Evolutionary conservation across 2,888 invertebrate species (phyloP).

Genomic region (Andrena flavipes): DNA sequence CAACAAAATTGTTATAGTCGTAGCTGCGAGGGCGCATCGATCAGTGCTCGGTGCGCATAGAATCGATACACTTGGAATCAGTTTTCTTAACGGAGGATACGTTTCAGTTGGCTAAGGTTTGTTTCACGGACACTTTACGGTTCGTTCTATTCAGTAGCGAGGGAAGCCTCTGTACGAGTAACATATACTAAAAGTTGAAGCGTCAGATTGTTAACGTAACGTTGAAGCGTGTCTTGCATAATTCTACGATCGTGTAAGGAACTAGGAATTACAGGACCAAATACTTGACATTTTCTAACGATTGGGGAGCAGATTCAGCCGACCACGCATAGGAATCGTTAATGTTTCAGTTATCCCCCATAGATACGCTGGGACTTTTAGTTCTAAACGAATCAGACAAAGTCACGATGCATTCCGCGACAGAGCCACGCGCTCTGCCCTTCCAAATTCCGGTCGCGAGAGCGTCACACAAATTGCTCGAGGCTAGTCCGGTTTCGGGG

Average conservation of each 20-base stretch:
- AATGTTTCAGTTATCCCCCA: not conserved
- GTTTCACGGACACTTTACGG: conserved; percentile 9
- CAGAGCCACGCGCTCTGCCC: not conserved
- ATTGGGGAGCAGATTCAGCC: conserved; percentile 45
- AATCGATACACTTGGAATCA: not conserved
- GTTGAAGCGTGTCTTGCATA: conserved; percentile 47
- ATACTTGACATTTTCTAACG: conserved; percentile 37
- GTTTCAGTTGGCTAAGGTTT: not conserved
- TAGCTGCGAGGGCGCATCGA: conserved; percentile 6
- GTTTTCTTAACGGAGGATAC: not conserved
- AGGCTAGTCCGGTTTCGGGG: not conserved
- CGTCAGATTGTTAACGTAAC: conserved; percentile 45
- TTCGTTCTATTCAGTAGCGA: conserved; percentile 17
- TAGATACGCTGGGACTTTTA: not conserved
- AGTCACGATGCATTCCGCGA: not conserved
- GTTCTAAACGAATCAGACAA: not conserved
- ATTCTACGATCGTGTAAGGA: conserved; percentile 36
- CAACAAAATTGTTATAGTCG: not conserved
- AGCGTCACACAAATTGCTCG: not conserved
- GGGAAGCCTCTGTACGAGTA: conserved; percentile 5
- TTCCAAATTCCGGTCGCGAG: not conserved
- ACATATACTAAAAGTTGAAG: conserved; percentile 30
- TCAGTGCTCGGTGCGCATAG: conserved; percentile 3
- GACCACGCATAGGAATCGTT: not conserved
- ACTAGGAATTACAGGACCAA: conserved; percentile 58